phyloP scores from a whole-genome alignment of 2,113 vertebrate genomes.

The Taurulus bubalis region DNA sequence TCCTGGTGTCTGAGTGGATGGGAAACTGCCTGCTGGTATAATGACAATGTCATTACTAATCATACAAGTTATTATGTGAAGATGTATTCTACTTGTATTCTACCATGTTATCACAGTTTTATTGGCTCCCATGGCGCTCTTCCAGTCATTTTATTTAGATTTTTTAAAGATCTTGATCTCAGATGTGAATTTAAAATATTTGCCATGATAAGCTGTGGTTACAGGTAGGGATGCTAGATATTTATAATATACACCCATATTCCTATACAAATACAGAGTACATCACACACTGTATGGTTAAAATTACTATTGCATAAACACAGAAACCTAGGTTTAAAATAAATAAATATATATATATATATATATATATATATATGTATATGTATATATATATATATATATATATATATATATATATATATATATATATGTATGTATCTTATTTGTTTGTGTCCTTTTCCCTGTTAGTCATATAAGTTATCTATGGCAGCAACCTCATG shows the following conservation, averaged over 20 bases:
- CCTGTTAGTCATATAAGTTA: background rate
- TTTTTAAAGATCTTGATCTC: background rate
- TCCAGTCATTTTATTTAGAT: background rate
- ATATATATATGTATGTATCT: too few relatives aligned
- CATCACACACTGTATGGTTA: background rate
- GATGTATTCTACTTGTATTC: background rate
- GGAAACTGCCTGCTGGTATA: constrained; percentile 88
- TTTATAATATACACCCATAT: background rate
- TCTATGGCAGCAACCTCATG: background rate
- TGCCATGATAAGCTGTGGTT: background rate
- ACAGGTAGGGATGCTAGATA: background rate
- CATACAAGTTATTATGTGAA: background rate
- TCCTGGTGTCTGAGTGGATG: constrained; percentile 90
- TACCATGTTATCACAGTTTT: background rate
- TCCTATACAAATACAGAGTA: background rate
- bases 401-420: too few relatives aligned
- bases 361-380: too few relatives aligned
- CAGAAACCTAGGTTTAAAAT: too few relatives aligned
- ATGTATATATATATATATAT: too few relatives aligned
- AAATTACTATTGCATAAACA: background rate
- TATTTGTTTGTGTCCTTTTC: too few relatives aligned
- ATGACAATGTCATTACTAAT: background rate
- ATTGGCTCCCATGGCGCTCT: background rate
- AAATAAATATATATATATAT: too few relatives aligned
- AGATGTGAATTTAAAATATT: background rate